Base-by-base conservation (phyloP, 1,140 invertebrate species). In the Solen grandis region DNA sequence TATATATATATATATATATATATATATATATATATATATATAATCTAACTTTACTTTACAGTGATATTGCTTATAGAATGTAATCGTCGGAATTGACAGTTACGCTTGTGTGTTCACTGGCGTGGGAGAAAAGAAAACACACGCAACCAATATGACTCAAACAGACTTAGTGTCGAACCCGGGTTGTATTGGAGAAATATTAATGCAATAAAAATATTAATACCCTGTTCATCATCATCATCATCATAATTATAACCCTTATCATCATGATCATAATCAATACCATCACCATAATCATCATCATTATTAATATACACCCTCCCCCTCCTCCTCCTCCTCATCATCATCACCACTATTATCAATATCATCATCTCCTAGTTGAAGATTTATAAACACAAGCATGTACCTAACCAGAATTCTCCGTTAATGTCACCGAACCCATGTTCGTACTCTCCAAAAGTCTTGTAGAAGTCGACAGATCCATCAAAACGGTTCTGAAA, bases 391-490 rank as follows among this genome's bases (percentile, higher is more conserved):
- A n/a, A n/a, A n/a, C n/a, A n/a, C n/a, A n/a, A n/a, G 25, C 29
- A 52, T 22, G 31, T 83, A 81, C 92, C 92, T 0, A 92, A 36
- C 92, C 92, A 93, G 77, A 87, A 91, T 65, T 92, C 89, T 0
- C 93, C 93, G 0, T 93, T 94, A 82, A 96, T 95, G 91, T 97
- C 96, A 2, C 97, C 97, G 90, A 99, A 99, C 14, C 97, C 97
- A 86, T 97, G 96, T 90, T 97, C 97, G 90, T 99, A 99, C 87
- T 97, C 96, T 16, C 95, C 94, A 97, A 97, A 98, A 88, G 97
- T 96, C 10, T 96, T 93, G 89, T 97, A 97, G 93, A 99, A 99
- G 89, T 96, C 97, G 8, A 89, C 85, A 13, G 76, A 94, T 8
- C 96, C 96, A 85, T 97, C 96, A 82, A 94, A 94, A 8, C 97